phyloP scores from a whole-genome alignment of 2,888 invertebrate genomes.

The Serripes groenlandicus region DNA sequence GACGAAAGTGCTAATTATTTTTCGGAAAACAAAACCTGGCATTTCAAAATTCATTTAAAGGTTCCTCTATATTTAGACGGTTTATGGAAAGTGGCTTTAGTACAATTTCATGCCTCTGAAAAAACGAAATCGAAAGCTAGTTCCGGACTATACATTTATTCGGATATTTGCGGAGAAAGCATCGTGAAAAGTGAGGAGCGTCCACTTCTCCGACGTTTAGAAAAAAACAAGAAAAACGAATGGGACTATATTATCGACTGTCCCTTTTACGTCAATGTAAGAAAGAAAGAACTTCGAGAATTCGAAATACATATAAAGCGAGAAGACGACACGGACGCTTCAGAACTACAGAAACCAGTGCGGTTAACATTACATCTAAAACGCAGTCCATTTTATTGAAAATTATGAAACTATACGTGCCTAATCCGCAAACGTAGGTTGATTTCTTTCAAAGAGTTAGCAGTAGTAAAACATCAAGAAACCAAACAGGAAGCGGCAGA shows the following conservation, averaged over 20 bases:
- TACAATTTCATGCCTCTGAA: conserved; percentile 26
- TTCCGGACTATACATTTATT: conserved; percentile 21
- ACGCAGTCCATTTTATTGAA: conserved; percentile 40
- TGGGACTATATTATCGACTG: conserved; percentile 23
- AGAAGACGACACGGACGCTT: conserved; percentile 14
- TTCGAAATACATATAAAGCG: conserved; percentile 60
- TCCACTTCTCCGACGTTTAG: conserved; percentile 14
- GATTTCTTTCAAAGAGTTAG: conserved; percentile 46
- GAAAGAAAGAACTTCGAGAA: conserved; percentile 23
- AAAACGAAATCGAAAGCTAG: conserved; percentile 29
- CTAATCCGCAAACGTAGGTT: conserved; percentile 61
- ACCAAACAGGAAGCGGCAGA: conserved; percentile 45
- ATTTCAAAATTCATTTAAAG: conserved; percentile 29
- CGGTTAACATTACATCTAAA: conserved; percentile 53
- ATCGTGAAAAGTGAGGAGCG: conserved; percentile 30
- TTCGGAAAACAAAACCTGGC: conserved; percentile 16
- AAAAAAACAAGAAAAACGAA: conserved; percentile 18
- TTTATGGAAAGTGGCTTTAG: conserved; percentile 32
- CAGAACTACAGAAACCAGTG: conserved; percentile 41
- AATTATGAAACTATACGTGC: conserved; percentile 60
- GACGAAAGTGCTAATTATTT: conserved; percentile 29
- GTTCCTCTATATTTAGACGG: conserved; percentile 24
- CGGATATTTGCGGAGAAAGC: conserved; percentile 32
- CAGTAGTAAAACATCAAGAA: conserved; percentile 27
- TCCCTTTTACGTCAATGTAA: conserved; percentile 48